Evolutionary conservation across 2,888 invertebrate species (phyloP).

Genomic region (Mythimna vitellina): DNA sequence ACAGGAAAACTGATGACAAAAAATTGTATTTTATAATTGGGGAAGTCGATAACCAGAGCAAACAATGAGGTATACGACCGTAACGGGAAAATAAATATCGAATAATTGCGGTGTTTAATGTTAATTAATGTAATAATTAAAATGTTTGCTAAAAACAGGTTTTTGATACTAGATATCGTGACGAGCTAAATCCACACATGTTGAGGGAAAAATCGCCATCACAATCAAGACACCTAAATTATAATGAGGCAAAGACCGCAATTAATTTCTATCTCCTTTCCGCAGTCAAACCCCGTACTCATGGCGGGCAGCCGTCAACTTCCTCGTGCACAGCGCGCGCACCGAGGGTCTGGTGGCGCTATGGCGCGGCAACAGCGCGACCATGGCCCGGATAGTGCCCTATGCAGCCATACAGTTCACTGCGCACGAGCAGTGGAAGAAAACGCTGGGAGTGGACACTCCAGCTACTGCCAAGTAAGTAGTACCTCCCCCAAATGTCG

Average conservation of each 20-base stretch:
- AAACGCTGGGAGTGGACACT: conserved; percentile 93
- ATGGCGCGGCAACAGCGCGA: conserved; percentile 99
- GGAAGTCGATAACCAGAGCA: neutral
- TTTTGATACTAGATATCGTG: too few species aligned
- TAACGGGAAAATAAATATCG: neutral
- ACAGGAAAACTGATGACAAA: neutral
- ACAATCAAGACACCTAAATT: too few species aligned
- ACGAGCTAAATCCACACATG: too few species aligned
- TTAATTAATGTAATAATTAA: neutral
- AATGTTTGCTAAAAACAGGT: too few species aligned
- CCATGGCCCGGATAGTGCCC: conserved; percentile 98
- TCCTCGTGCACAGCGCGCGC: conserved; percentile 92
- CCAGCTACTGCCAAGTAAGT: conserved; percentile 79
- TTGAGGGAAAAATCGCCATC: too few species aligned
- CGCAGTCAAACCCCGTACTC: conserved; percentile 93
- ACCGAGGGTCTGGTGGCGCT: conserved; percentile 95
- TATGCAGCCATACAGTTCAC: conserved; percentile 99
- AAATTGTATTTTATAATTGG: neutral
- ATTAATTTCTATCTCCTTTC: neutral
- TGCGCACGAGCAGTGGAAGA: conserved; percentile 99
- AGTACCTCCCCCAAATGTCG: too few species aligned
- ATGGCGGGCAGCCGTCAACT: conserved; percentile 92
- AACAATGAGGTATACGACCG: neutral
- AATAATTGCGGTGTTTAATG: neutral
- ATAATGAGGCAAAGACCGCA: too few species aligned